Percentiles rank a stretch among this genome's conserved stretches.
These are phyloP conservation scores for Dryadula phaetusa DNA, from an alignment of 2,888 invertebrate species.

Conservation along the genomic window DNA sequence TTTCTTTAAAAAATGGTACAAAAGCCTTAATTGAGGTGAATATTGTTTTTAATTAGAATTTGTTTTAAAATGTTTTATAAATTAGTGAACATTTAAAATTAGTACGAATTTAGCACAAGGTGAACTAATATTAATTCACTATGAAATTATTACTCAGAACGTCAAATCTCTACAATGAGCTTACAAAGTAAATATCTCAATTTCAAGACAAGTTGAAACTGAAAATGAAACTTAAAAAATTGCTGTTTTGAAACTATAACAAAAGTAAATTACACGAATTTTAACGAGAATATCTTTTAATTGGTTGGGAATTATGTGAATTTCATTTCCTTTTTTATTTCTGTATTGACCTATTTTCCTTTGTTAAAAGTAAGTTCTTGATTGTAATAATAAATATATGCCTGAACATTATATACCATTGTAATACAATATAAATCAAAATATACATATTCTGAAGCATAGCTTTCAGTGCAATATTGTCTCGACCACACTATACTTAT, in stretches of 20 bases:
- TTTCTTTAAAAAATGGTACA: too few species aligned
- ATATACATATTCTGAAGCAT: neutral
- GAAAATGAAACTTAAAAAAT: neutral
- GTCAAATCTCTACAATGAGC: conserved; percentile 8
- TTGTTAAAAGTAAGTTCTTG: neutral
- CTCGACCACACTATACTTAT: neutral
- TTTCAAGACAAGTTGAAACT: neutral
- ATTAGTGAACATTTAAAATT: neutral
- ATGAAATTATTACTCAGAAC: neutral
- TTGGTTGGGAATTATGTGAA: conserved; percentile 15
- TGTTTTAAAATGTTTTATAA: too few species aligned
- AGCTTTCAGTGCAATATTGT: conserved; percentile 13
- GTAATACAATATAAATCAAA: conserved; percentile 1
- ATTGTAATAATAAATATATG: conserved; percentile 1
- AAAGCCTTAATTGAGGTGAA: too few species aligned
- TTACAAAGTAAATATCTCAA: conserved; percentile 8
- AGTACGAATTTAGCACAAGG: neutral
- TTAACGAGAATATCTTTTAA: conserved; percentile 15
- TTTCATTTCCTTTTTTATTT: neutral
- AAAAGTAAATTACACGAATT: conserved; percentile 5
- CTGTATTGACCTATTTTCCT: conserved; percentile 1
- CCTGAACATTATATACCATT: neutral
- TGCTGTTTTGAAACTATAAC: neutral
- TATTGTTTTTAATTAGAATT: too few species aligned
- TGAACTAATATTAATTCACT: neutral